These are phyloP conservation scores for Megaleporinus macrocephalus DNA, from an alignment of 2,113 vertebrate genomes.

Conservation along the genomic window DNA sequence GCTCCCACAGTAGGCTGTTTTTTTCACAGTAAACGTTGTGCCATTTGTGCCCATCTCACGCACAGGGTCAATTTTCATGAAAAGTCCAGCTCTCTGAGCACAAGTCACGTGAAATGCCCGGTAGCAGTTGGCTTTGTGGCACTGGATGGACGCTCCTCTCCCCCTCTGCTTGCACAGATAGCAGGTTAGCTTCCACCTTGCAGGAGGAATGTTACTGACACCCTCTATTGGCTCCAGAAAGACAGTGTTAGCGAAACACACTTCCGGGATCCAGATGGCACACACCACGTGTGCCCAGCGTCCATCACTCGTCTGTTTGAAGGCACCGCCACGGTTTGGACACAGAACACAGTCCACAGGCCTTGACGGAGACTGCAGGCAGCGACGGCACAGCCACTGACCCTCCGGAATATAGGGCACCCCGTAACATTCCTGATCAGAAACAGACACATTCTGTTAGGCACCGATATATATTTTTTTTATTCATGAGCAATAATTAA, in stretches of 20 bases:
- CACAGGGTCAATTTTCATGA: slow-evolving; percentile 98
- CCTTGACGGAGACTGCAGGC: slow-evolving; percentile 92
- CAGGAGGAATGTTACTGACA: slow-evolving; percentile 90
- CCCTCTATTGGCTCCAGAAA: slow-evolving; percentile 97
- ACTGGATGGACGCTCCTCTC: slow-evolving; percentile 95
- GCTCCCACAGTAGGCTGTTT: slow-evolving; percentile 93
- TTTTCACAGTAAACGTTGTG: slow-evolving; percentile 96
- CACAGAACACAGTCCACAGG: slow-evolving; percentile 97
- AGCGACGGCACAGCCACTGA: slow-evolving; percentile 98
- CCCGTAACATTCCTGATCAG: slow-evolving; percentile 89
- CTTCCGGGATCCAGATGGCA: slow-evolving; percentile 98
- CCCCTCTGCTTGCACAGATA: slow-evolving; percentile 97
- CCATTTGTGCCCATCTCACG: slow-evolving; percentile 90
- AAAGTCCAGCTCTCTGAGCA: slow-evolving; percentile 92
- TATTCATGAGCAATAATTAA: neutral
- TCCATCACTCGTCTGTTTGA: slow-evolving; percentile 97
- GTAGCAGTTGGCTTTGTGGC: slow-evolving; percentile 98
- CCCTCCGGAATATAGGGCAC: slow-evolving; percentile 97
- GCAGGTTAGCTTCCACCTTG: slow-evolving; percentile 96
- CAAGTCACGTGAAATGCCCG: slow-evolving; percentile 97
- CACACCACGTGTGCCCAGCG: slow-evolving; percentile 97
- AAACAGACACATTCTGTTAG: neutral
- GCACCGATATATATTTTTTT: neutral
- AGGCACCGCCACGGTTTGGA: slow-evolving; percentile 95
- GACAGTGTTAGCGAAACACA: slow-evolving; percentile 98